A percentile compares a stretch with the other conserved stretches of the same genome.
Conservation (phyloP, 2,888 invertebrate species). For the Ectemnius lituratus region DNA sequence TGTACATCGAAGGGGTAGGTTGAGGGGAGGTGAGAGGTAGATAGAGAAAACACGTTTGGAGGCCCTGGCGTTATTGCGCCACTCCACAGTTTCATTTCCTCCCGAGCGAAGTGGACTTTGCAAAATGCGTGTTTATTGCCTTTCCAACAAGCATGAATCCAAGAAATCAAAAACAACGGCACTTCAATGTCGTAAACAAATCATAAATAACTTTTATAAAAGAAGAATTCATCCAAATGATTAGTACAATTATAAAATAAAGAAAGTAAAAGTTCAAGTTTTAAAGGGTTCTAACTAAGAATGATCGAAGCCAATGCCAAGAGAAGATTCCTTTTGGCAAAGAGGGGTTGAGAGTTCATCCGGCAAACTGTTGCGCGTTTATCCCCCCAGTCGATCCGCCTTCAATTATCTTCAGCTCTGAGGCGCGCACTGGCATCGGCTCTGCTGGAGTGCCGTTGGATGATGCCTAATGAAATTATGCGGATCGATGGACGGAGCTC, state of each 20-base stretch:
- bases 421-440: constrained; percentile 2
- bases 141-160: not conserved
- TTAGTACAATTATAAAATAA: not conserved
- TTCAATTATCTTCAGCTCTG: constrained; percentile 16
- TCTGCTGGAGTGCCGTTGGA: not conserved
- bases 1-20: too few relatives aligned
- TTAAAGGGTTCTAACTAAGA: not conserved
- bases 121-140: too few relatives aligned
- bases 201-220: too few relatives aligned
- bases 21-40: too few relatives aligned
- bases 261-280: not conserved
- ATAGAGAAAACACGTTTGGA: not conserved
- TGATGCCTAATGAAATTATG: constrained; percentile 3
- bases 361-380: constrained; percentile 54
- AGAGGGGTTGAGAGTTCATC: constrained; percentile 44
- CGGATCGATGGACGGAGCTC: not conserved
- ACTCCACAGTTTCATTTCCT: constrained; percentile 15
- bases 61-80: constrained; percentile 9
- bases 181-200: too few relatives aligned
- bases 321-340: not conserved
- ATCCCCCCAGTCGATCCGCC: constrained; percentile 19
- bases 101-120: not conserved
- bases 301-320: not conserved
- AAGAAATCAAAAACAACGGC: not conserved
- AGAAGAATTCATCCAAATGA: not conserved